Evolutionary conservation across 2,888 invertebrate genomes (phyloP), one percentile per base, ranked within the genome.

Genomic region (Phania funesta): DNA sequence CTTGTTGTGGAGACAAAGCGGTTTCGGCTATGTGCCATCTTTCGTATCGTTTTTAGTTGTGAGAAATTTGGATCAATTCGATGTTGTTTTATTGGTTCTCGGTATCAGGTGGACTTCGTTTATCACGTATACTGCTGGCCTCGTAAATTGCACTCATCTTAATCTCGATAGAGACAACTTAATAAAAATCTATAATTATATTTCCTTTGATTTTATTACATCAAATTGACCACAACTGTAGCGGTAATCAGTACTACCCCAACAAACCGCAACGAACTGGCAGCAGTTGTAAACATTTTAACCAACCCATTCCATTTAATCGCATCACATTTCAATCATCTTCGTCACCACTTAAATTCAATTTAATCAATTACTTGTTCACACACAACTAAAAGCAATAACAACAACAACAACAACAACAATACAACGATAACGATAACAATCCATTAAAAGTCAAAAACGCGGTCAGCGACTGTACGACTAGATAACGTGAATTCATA

Each of bases 271-370:
- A 50, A 56, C 38, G 58, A 29, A 62, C 52, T 62, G 52, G 52
- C 35, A 54, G 41, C 50, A 52, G 29, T 50, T 68, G 76, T 50
- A 70, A 74, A 58, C 29, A 44, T 26, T n/a, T 64, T n/a, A 52
- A 65, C 16, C 26, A 11, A 58, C 48, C 20, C 41, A 64, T 38
- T 2, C 50, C 35, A 48, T 71, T 58, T 38, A 16, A 60, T 48
- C 48, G 64, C 79, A 79, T 73, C 58, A 58, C 35, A 68, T 67
- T 80, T 62, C 52, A 68, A 60, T 64, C 74, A 74, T 68, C 60
- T 68, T 52, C 56, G 65, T 77, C 64, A 65, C 70, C 79, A 80
- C 79, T 83, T 83, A 76, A 83, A 83, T 83, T 83, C 78, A 82
- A 82, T 82, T 82, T 78, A 78, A 82, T 78, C 74, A 82, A 78